These are phyloP conservation scores for Anarsia innoxiella DNA, from an alignment of 2,888 invertebrate species.

Conservation along the genomic window DNA sequence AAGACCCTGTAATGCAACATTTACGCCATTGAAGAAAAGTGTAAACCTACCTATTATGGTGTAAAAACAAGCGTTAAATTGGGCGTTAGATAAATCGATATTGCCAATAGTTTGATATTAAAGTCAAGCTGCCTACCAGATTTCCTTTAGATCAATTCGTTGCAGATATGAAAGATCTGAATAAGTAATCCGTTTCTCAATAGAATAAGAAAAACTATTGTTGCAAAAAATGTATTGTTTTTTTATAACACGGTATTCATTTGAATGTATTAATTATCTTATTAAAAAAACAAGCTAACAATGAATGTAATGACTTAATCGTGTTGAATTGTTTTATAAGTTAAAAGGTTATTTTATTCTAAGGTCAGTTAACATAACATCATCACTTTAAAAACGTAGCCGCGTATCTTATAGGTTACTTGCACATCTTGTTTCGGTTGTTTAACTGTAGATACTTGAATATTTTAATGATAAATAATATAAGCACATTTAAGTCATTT, in stretches of 20 bases:
- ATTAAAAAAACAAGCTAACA: no score
- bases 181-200: constrained; percentile 36
- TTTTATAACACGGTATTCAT: no score
- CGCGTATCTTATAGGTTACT: constrained; percentile 10
- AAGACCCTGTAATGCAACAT: no score
- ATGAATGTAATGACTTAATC: constrained; percentile 25
- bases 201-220: constrained; percentile 16
- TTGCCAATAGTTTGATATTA: constrained; percentile 48
- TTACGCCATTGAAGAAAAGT: no score
- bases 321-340: constrained; percentile 24
- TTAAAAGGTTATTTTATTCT: constrained; percentile 25
- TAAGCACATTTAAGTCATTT: constrained; percentile 1
- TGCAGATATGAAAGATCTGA: constrained; percentile 29
- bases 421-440: constrained; percentile 4
- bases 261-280: no score
- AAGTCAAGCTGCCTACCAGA: constrained; percentile 26
- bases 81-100: constrained; percentile 37
- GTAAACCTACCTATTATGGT: constrained; percentile 21
- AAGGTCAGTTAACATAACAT: constrained; percentile 27
- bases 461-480: neutral
- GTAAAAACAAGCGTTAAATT: constrained; percentile 31
- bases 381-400: constrained; percentile 17
- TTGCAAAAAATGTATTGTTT: no score
- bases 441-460: constrained; percentile 1
- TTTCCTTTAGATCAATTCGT: constrained; percentile 44